Percentiles rank a stretch among this genome's conserved stretches.
These are phyloP conservation scores for Macrotis lagotis DNA, from an alignment of 2,113 vertebrate genomes.

Conservation along the genomic window DNA sequence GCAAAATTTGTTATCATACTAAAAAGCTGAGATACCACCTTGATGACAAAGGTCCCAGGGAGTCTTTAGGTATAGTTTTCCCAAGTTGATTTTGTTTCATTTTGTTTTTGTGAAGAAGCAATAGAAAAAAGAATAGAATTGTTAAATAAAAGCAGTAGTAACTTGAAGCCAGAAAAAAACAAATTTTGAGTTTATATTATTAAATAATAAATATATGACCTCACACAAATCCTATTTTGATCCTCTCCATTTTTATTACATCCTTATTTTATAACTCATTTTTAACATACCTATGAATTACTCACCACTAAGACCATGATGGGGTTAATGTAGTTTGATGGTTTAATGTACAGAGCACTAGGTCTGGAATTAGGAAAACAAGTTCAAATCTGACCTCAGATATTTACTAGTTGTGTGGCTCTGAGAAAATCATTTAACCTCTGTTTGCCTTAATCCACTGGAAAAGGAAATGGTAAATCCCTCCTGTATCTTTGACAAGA, in stretches of 20 bases:
- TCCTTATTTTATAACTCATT: background rate
- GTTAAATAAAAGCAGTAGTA: background rate
- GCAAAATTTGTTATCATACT: too few relatives aligned
- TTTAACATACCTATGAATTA: background rate
- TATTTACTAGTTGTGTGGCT: background rate
- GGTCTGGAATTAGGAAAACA: background rate
- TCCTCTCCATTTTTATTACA: background rate
- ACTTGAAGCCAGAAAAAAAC: background rate
- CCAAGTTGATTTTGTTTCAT: background rate
- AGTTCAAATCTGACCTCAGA: background rate
- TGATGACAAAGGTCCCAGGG: too few relatives aligned
- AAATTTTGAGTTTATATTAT: background rate
- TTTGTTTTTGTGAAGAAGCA: background rate
- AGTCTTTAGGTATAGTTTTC: too few relatives aligned
- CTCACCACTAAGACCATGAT: background rate
- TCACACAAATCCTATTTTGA: constrained; percentile 24
- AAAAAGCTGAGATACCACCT: too few relatives aligned
- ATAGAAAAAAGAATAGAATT: background rate
- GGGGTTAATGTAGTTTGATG: background rate
- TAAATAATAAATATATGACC: background rate
- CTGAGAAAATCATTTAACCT: background rate
- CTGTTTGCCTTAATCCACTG: background rate
- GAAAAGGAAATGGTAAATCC: background rate
- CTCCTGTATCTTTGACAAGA: background rate
- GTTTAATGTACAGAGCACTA: background rate